Conservation (phyloP, 1,140 invertebrate species). For the Rhagoletis zephyria region DNA sequence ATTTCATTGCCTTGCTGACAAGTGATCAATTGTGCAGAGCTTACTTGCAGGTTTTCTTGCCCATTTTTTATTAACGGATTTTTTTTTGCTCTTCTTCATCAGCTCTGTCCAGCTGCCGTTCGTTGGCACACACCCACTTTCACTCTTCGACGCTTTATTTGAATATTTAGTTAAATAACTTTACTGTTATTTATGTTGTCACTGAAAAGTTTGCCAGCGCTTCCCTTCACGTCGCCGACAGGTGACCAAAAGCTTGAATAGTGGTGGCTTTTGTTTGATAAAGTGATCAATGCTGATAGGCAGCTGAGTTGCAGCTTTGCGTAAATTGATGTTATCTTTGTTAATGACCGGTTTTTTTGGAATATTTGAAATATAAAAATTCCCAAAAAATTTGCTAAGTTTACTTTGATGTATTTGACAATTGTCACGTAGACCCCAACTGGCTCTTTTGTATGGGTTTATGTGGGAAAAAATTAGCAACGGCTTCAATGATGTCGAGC, state of each 20-base stretch:
- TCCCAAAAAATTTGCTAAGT: not conserved
- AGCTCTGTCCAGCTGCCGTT: not conserved
- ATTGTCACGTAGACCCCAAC: constrained; percentile 20
- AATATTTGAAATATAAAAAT: too few species aligned
- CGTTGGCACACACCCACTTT: constrained; percentile 14
- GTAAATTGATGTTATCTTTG: not conserved
- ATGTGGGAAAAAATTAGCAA: not conserved
- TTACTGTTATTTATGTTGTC: constrained; percentile 1
- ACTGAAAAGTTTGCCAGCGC: not conserved
- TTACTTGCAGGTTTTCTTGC: not conserved
- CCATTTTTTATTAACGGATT: not conserved
- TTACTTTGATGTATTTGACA: not conserved
- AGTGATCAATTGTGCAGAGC: constrained; percentile 10
- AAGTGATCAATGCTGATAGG: not conserved
- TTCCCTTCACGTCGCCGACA: not conserved
- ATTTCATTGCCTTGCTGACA: not conserved
- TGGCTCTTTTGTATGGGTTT: not conserved
- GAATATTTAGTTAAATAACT: constrained; percentile 7
- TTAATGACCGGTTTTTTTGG: not conserved
- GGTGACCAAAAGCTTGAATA: not conserved
- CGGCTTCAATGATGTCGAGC: too few species aligned
- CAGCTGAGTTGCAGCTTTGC: not conserved
- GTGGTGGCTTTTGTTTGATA: not conserved
- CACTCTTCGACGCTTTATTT: constrained; percentile 13
- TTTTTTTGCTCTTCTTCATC: not conserved